Evolutionary conservation across 2,888 invertebrate species (phyloP), one percentile per base, ranked within the genome.

Genomic region (Synanthedon tipuliformis): DNA sequence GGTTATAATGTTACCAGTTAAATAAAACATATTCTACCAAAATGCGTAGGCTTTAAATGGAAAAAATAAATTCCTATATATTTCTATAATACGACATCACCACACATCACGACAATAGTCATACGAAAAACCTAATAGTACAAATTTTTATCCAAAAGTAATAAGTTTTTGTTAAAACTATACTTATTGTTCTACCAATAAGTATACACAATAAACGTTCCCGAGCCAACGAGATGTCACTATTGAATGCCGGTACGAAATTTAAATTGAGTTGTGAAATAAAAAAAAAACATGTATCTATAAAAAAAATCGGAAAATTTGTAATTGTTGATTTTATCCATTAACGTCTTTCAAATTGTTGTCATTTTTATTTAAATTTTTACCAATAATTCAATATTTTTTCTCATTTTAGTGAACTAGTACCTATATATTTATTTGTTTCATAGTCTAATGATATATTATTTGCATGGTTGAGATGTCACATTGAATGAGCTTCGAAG

Each of bases 401-500:
- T 71, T 79, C 75, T 75, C 73, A 78, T 78, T 78, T 78, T 85
- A 80, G 81, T 81, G 76, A 23, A 75, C 66, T 78, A 77, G 77
- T 34, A 34, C 8, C 34, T 79, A 71, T 79, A 71, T 81, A 78
- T 78, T 82, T 78, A 71, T 78, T 77, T 66, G 65, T 79, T 78
- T 78, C 69, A 75, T 77, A 78, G 68, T 73, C 64, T 81, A 77
- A 77, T 78, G 71, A 75, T 75, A 78, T 41, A 45, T 78, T 84
- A 78, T 74, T 78, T 78, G 69, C 78, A 75, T 76, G 80, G 64
- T 71, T 78, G 80, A 73, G 68, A 84, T 86, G 86, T 77, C 78
- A 79, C 86, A 84, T 87, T 87, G 87, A 87, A 87, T 87, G 86
- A 87, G 71, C 85, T 83, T 83, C 85, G 84, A 84, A 66, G 83